phyloP scores from a whole-genome alignment of 1,140 invertebrate genomes.

The Leptopilina clavipes region DNA sequence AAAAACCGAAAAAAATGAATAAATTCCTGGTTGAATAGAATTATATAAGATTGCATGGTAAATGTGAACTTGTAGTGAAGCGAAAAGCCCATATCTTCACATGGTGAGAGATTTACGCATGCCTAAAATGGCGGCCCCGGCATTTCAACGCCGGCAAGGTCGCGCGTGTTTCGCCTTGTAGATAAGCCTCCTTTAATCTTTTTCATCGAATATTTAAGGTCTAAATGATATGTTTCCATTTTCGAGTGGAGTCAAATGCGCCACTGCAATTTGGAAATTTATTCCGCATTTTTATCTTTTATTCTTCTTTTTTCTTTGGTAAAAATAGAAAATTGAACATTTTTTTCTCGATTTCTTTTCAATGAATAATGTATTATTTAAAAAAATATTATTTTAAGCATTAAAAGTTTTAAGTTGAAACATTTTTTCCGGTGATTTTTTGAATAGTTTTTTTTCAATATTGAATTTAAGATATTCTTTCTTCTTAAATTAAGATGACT shows the following conservation, averaged over 20 bases:
- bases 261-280: slow-evolving; percentile 31
- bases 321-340: no score
- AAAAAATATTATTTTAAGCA: no score
- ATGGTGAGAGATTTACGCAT: slow-evolving; percentile 54
- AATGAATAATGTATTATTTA: no score
- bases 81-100: slow-evolving; percentile 50
- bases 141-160: slow-evolving; percentile 62
- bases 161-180: slow-evolving; percentile 58
- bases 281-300: no score
- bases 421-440: no score
- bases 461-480: no score
- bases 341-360: no score
- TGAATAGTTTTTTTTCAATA: no score
- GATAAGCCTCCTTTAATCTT: slow-evolving; percentile 53
- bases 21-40: background rate
- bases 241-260: slow-evolving; percentile 27
- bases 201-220: slow-evolving; percentile 49
- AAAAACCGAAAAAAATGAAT: background rate
- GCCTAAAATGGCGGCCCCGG: slow-evolving; percentile 62
- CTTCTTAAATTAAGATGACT: no score
- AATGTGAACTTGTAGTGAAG: slow-evolving; percentile 28
- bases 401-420: no score
- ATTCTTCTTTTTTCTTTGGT: no score
- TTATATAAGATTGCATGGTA: background rate
- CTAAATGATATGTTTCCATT: background rate